These are phyloP conservation scores for Lampropteryx suffumata DNA, from an alignment of 2,888 invertebrate genomes.

Conservation along the genomic window DNA sequence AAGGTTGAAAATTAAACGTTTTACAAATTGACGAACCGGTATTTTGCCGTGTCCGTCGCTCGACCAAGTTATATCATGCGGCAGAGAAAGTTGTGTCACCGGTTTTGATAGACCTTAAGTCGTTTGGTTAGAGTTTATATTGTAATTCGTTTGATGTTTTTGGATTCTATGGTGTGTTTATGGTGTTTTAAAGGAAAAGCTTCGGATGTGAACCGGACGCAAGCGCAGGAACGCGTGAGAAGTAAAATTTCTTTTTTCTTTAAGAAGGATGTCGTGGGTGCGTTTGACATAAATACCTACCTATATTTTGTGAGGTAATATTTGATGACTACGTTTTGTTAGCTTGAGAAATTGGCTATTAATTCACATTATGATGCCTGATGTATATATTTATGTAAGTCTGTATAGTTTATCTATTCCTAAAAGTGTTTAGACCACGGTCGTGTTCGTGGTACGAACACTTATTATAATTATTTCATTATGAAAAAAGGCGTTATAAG, in stretches of 20 bases:
- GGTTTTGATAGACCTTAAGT: conserved; percentile 26
- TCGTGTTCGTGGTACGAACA: no score
- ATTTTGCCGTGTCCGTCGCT: conserved; percentile 48
- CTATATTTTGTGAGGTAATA: conserved; percentile 40
- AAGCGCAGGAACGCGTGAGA: conserved; percentile 69
- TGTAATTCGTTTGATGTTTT: conserved; percentile 18
- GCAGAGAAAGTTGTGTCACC: conserved; percentile 39
- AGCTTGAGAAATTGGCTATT: conserved; percentile 14
- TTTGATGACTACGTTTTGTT: conserved; percentile 17
- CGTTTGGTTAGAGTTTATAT: conserved; percentile 33
- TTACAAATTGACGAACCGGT: conserved; percentile 42
- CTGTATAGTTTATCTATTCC: no score
- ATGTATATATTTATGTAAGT: no score
- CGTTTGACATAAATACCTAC: conserved; percentile 65
- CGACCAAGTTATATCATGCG: conserved; percentile 31
- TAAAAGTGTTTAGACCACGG: no score
- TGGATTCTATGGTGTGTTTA: conserved; percentile 32
- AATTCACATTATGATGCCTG: no score
- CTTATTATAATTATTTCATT: no score
- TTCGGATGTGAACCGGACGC: conserved; percentile 73
- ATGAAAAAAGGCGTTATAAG: no score
- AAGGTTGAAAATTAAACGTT: conserved; percentile 42
- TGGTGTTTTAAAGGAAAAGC: conserved; percentile 70
- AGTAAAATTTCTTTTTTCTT: conserved; percentile 71
- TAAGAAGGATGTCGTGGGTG: conserved; percentile 68